These are phyloP conservation scores for rabbit (Oryctolagus cuniculus) DNA, from an alignment of 2,113 vertebrate species.

Conservation along the genomic window mOryCun1.1 NC_091439.1:9710501-9711000, in stretches of 20 bases:
- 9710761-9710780: not conserved
- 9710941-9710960: not conserved
- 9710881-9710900: not conserved
- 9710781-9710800: not conserved
- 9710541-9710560: not conserved
- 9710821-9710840: not conserved
- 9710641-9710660: not conserved
- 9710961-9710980: not conserved
- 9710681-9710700: not conserved
- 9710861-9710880: not conserved
- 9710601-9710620: not conserved
- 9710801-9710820: not conserved
- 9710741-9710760: not conserved
- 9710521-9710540: not conserved
- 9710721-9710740: not conserved
- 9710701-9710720: not conserved
- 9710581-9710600: too few species aligned
- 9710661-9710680: not conserved
- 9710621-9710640: not conserved
- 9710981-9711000: not conserved
- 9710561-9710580: not conserved
- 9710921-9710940: not conserved
- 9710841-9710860: conserved; percentile 22
- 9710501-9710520: not conserved
- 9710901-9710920: not conserved